Conservation (phyloP, 2,888 invertebrate species). For the Lumbricus terrestris region DNA sequence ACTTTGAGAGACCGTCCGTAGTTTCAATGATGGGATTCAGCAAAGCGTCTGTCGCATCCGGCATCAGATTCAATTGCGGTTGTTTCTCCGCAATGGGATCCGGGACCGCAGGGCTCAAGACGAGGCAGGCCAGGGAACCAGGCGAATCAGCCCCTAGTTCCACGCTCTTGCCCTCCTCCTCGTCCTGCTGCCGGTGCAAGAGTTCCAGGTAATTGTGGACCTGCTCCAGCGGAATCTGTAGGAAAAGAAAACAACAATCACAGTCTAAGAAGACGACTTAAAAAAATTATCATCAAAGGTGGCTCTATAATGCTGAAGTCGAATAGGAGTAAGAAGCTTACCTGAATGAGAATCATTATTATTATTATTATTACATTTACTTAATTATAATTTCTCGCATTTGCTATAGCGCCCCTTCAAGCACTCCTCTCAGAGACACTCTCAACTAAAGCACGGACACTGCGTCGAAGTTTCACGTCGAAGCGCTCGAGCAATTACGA, state of each 20-base stretch:
- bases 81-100: neutral
- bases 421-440: no score
- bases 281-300: neutral
- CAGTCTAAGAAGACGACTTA: neutral
- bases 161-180: neutral
- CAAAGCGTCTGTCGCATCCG: neutral
- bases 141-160: neutral
- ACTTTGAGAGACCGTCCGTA: neutral
- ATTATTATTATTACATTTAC: no score
- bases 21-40: neutral
- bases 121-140: neutral
- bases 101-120: neutral
- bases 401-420: no score
- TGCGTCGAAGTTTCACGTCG: no score
- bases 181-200: constrained; percentile 22
- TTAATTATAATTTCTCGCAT: no score
- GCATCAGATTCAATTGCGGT: neutral
- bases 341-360: no score
- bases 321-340: no score
- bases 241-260: neutral
- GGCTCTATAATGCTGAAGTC: no score
- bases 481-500: no score
- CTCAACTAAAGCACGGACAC: no score
- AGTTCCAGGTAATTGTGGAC: constrained; percentile 31
- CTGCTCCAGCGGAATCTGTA: constrained; percentile 33